Evolutionary conservation across 2,888 invertebrate species (phyloP).

Genomic region (Campoplex nolae): DNA sequence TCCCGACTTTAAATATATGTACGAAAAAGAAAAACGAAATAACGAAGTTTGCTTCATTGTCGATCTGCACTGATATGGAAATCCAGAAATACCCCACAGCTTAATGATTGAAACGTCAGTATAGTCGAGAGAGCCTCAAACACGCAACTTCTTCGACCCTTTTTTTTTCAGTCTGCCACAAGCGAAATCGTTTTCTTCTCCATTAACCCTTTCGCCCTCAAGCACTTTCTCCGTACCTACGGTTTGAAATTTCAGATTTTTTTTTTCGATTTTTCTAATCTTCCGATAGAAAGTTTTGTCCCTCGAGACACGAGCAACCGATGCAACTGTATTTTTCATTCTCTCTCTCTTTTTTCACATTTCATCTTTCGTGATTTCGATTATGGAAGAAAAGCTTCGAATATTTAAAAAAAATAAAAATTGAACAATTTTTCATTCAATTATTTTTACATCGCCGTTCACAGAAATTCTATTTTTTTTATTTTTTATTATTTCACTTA

Average conservation of each 20-base stretch:
- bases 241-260: background rate
- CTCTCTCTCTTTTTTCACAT: background rate
- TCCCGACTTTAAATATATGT: background rate
- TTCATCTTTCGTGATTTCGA: background rate
- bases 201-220: background rate
- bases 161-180: background rate
- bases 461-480: no score
- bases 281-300: background rate
- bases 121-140: slow-evolving; percentile 13
- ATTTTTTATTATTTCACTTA: no score
- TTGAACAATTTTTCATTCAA: background rate
- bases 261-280: background rate
- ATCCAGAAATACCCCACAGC: slow-evolving; percentile 69
- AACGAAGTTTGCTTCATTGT: background rate
- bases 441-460: background rate
- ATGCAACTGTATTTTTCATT: no score
- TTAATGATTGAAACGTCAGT: slow-evolving; percentile 78
- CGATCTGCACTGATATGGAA: slow-evolving; percentile 58
- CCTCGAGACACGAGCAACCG: background rate
- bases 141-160: slow-evolving; percentile 58
- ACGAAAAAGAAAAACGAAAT: background rate
- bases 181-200: slow-evolving; percentile 10
- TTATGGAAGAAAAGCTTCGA: no score
- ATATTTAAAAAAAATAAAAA: no score
- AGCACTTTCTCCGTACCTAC: background rate